Conservation (phyloP, 2,888 invertebrate genomes). For the Eupithecia centaureata region DNA sequence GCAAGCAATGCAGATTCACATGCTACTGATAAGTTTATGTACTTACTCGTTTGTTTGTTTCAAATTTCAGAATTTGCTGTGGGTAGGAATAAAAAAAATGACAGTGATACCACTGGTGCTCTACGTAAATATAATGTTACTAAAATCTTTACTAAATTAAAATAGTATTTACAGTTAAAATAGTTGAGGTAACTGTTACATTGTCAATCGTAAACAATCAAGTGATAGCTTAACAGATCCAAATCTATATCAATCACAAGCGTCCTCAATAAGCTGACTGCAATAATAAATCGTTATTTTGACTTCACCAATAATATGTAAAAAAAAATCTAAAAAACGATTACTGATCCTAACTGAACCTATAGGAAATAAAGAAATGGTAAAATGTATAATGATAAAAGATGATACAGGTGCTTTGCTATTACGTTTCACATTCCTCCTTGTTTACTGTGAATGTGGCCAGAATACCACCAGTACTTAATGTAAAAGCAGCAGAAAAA, state of each 20-base stretch:
- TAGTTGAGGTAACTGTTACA: neutral
- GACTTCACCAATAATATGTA: neutral
- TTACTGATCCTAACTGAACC: neutral
- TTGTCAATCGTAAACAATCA: neutral
- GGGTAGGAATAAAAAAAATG: no score
- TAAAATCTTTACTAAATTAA: no score
- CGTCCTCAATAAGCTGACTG: neutral
- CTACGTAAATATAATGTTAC: neutral
- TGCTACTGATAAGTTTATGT: neutral
- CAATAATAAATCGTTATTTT: neutral
- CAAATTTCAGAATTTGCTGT: neutral
- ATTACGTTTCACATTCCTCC: neutral
- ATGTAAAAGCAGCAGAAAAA: conserved; percentile 15
- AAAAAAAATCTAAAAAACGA: neutral
- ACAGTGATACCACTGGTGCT: no score
- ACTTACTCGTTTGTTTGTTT: neutral
- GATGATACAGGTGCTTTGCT: neutral
- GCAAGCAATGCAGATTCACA: neutral
- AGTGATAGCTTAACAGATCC: neutral
- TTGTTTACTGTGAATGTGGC: neutral
- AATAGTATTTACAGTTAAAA: no score
- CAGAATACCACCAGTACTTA: neutral
- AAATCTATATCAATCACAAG: neutral
- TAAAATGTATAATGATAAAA: neutral
- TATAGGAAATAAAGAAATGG: neutral